phyloP scores from a whole-genome alignment of 2,888 invertebrate genomes.

The Andrena minutula region DNA sequence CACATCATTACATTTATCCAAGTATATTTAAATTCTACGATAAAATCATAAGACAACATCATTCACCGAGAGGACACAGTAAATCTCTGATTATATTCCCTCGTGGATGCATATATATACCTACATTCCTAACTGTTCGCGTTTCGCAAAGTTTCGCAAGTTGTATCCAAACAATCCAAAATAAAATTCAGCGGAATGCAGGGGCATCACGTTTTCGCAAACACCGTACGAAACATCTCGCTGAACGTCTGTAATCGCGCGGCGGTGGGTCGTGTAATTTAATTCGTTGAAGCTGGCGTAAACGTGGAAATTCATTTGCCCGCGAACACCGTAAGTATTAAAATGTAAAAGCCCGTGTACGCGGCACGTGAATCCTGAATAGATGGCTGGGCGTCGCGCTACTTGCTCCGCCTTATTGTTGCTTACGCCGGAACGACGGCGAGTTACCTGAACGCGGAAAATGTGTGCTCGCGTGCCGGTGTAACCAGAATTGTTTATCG shows the following conservation, averaged over 20 bases:
- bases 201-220: neutral
- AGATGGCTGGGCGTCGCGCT: slow-evolving; percentile 32
- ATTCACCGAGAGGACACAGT: too few relatives aligned
- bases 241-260: neutral
- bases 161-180: too few relatives aligned
- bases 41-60: too few relatives aligned
- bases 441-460: slow-evolving; percentile 58
- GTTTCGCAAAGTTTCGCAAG: neutral
- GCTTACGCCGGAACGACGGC: slow-evolving; percentile 27
- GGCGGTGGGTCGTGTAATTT: neutral
- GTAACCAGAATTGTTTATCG: slow-evolving; percentile 67
- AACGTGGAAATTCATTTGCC: slow-evolving; percentile 32
- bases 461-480: slow-evolving; percentile 50
- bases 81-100: too few relatives aligned
- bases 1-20: neutral
- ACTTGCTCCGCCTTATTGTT: slow-evolving; percentile 22
- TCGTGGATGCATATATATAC: too few relatives aligned
- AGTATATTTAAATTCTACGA: neutral
- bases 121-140: too few relatives aligned
- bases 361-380: slow-evolving; percentile 40
- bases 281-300: slow-evolving; percentile 14
- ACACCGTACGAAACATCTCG: neutral
- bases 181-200: too few relatives aligned
- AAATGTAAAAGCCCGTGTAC: slow-evolving; percentile 40
- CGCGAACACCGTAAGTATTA: slow-evolving; percentile 24